A percentile compares a stretch with the other conserved stretches of the same genome.
Evolutionary conservation across 2,888 invertebrate species (phyloP).

Genomic region (Nipponacmea schrenckii): DNA sequence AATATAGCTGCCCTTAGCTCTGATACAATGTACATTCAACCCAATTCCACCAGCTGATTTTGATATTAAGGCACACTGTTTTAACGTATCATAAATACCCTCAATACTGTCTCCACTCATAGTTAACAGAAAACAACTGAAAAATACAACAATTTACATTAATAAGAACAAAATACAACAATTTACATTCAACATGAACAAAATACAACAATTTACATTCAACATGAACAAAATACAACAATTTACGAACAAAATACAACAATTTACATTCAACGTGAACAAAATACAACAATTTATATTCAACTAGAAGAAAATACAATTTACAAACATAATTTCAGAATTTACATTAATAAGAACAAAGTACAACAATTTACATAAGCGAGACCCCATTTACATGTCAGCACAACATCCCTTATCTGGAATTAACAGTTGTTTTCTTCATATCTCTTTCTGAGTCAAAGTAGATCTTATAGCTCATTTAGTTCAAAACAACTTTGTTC

Average conservation of each 20-base stretch:
- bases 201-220: neutral
- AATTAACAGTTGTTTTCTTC: too few species aligned
- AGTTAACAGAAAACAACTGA: conserved; percentile 90
- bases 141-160: conserved; percentile 18
- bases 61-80: conserved; percentile 93
- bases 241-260: neutral
- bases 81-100: conserved; percentile 91
- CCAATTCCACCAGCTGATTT: conserved; percentile 98
- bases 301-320: conserved; percentile 25
- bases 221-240: conserved; percentile 26
- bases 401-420: too few species aligned
- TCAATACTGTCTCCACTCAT: conserved; percentile 95
- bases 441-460: too few species aligned
- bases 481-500: too few species aligned
- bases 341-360: too few species aligned
- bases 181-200: too few species aligned
- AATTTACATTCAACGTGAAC: too few species aligned
- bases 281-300: neutral
- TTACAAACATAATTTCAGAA: neutral
- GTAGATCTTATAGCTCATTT: too few species aligned
- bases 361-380: neutral
- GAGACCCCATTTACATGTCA: too few species aligned
- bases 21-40: conserved; percentile 92
- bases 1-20: conserved; percentile 90
- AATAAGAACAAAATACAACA: neutral